These are phyloP conservation scores for Erethizon dorsatum DNA, from an alignment of 2,797 vertebrate genomes.

Conservation along the genomic window DNA sequence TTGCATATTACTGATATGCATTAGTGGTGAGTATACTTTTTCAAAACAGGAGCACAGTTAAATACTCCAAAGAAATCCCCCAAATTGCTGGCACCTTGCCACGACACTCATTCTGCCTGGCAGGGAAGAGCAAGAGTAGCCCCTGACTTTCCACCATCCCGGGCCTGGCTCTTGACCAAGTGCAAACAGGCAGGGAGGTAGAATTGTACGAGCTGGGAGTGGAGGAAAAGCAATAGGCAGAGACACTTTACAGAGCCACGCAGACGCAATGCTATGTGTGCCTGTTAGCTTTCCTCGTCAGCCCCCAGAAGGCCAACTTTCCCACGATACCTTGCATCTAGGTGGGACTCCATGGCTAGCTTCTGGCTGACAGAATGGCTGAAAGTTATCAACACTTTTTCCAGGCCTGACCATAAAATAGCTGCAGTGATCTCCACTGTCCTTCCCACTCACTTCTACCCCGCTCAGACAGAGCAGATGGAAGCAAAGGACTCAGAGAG, in stretches of 20 bases:
- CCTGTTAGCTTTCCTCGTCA: not conserved
- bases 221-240: not conserved
- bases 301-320: not conserved
- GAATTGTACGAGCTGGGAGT: not conserved
- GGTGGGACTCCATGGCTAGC: not conserved
- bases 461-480: not conserved
- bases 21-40: conserved; percentile 72
- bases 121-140: not conserved
- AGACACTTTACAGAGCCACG: not conserved
- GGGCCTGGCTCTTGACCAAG: not conserved
- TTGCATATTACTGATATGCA: conserved; percentile 64
- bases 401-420: not conserved
- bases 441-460: not conserved
- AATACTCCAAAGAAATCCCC: conserved; percentile 1
- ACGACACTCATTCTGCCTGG: not conserved
- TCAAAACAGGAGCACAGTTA: conserved; percentile 64
- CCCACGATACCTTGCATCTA: not conserved
- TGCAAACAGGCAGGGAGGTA: not conserved
- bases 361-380: not conserved
- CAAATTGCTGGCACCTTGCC: not conserved
- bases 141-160: not conserved
- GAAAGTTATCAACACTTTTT: not conserved
- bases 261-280: rapidly evolving
- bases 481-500: not conserved
- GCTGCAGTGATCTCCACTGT: rapidly evolving